Base-by-base conservation (phyloP, 2,888 invertebrate species). In the Tanypteryx hageni region DNA sequence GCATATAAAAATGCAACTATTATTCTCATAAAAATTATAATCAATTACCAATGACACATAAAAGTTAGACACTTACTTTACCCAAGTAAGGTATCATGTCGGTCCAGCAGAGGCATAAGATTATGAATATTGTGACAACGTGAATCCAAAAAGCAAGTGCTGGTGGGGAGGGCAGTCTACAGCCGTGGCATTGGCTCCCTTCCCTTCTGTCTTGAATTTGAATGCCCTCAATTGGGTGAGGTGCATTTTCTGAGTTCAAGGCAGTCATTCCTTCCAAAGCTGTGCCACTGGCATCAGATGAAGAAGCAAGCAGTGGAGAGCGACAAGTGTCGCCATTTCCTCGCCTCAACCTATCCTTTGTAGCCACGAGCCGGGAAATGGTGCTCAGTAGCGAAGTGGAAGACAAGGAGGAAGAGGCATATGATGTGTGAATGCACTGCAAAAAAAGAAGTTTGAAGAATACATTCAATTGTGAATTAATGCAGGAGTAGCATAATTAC, bases 31-130 rank as follows among this genome's bases (percentile, higher is more conserved):
- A 76, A 92, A 84, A 92, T 27, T 59, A 9, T 57, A 27, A 4
- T 18, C 16, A 81, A 14, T 18, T 18, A 85, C 27, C 14, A 85
- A 58, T n/a, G 84, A 64, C 44, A 1, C 10, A 56, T 83, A 1
- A n/a, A n/a, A 83, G 9, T 10, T 18, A 57, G 31, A 44, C 57
- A 92, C 94, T 94, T 94, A 96, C 96, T 94, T 95, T 95, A 93
- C 96, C 96, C 92, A 96, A 94, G 92, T 95, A 95, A 14, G 96
- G 96, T 93, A 96, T 94, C 68, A 96, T 95, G 94, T 96, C 96
- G 31, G 96, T 95, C 96, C 96, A 96, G 92, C 95, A 95, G 86
- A 96, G 94, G 4, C 94, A 93, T 92, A 96, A 92, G 76, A 95
- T 94, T 56, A 95, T 94, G n/a, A 95, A 93, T 92, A 95, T 94